These are phyloP conservation scores for Kryptolebias ocellatus DNA, from an alignment of 2,797 vertebrate species.

Conservation along the genomic window DNA sequence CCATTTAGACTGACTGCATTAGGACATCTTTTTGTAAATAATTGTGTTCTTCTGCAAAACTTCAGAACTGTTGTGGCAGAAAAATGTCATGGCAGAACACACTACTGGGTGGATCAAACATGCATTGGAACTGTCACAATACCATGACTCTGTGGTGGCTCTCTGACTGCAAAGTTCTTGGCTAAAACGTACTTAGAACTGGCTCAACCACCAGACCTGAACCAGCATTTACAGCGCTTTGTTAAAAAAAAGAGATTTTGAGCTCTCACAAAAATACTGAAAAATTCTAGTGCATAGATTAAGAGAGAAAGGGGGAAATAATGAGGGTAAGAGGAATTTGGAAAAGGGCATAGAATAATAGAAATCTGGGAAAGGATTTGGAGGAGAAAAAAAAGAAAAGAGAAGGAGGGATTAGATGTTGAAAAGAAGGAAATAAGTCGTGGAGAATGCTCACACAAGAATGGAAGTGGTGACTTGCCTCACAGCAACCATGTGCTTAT, in stretches of 20 bases:
- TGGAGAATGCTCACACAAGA: slow-evolving; percentile 41
- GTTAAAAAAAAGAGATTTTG: background rate
- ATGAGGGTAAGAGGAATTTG: slow-evolving; percentile 28
- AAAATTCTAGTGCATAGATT: background rate
- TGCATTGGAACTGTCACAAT: background rate
- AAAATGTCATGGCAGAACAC: background rate
- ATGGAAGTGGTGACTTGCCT: slow-evolving; percentile 44
- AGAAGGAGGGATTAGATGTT: slow-evolving; percentile 12
- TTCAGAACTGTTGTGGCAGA: no score
- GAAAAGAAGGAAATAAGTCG: slow-evolving; percentile 28
- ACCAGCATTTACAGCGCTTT: background rate
- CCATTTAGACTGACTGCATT: no score
- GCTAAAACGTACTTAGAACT: background rate
- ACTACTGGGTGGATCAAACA: background rate
- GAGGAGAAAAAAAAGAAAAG: slow-evolving; percentile 11
- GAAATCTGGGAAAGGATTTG: slow-evolving; percentile 38
- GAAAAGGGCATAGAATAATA: slow-evolving; percentile 44
- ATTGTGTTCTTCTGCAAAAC: no score
- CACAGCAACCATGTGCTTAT: slow-evolving; percentile 62
- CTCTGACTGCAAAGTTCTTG: background rate
- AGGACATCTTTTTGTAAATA: no score
- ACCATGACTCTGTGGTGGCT: background rate
- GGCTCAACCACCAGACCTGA: background rate
- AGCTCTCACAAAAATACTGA: slow-evolving; percentile 30
- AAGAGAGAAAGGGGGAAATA: background rate